Percentiles rank a stretch among this genome's conserved stretches.
These are phyloP conservation scores for Muraenolepis orangiensis DNA, from an alignment of 2,797 vertebrate species.

Conservation along the genomic window DNA sequence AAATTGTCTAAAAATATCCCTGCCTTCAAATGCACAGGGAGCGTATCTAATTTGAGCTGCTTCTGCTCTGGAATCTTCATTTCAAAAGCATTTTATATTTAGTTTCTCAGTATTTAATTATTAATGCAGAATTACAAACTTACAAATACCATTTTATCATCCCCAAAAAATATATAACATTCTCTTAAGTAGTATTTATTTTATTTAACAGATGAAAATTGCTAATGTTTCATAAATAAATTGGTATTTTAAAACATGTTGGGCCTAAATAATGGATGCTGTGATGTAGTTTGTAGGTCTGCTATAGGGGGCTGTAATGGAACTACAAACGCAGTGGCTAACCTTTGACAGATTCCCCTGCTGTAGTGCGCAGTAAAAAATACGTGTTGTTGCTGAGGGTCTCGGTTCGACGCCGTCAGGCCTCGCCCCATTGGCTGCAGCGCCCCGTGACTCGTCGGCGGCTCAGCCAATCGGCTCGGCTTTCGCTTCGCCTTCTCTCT, in stretches of 20 bases:
- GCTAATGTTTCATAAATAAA: background rate
- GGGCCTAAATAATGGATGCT: background rate
- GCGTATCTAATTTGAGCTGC: slow-evolving; percentile 22
- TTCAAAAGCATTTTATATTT: slow-evolving; percentile 17
- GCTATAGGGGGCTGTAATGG: slow-evolving; percentile 6
- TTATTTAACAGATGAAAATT: background rate
- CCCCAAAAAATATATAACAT: background rate
- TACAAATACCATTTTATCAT: background rate
- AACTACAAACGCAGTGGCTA: slow-evolving; percentile 27
- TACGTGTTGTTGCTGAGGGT: slow-evolving; percentile 75
- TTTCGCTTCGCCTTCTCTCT: slow-evolving; percentile 17
- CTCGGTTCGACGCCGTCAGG: slow-evolving; percentile 57
- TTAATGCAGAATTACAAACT: background rate
- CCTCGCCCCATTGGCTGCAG: slow-evolving; percentile 62
- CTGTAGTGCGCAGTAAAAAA: slow-evolving; percentile 63
- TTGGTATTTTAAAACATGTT: background rate
- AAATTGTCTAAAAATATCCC: slow-evolving; percentile 49
- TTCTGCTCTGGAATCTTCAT: background rate
- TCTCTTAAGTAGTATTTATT: background rate
- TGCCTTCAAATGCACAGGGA: slow-evolving; percentile 19
- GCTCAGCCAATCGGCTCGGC: slow-evolving; percentile 58
- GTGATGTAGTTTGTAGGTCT: background rate
- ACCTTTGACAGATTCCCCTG: slow-evolving; percentile 44
- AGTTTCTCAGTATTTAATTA: background rate
- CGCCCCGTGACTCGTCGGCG: slow-evolving; percentile 53